Percentiles rank a stretch among this genome's conserved stretches.
Conservation (phyloP, 2,113 vertebrate genomes). For the Poeciliopsis occidentalis region DNA sequence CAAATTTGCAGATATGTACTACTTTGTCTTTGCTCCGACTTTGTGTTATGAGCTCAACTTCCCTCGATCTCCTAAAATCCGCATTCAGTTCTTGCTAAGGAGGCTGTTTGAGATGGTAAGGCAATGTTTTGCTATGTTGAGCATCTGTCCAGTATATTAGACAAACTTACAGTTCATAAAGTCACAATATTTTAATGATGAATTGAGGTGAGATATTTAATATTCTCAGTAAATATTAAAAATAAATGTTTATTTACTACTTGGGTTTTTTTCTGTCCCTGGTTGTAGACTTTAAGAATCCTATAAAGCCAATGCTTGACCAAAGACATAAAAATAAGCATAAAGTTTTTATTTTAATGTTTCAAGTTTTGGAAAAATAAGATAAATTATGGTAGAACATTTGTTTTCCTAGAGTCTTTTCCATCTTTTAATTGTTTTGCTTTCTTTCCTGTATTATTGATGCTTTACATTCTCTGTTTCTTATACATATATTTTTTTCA, state of each 20-base stretch:
- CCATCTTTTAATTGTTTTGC: neutral
- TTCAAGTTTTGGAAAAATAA: neutral
- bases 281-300: neutral
- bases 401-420: neutral
- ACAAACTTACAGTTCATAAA: neutral
- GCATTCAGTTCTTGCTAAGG: slow-evolving; percentile 88
- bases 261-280: neutral
- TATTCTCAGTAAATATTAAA: too few relatives aligned
- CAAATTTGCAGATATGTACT: slow-evolving; percentile 84
- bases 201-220: too few relatives aligned
- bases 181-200: too few relatives aligned
- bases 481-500: neutral
- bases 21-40: slow-evolving; percentile 88
- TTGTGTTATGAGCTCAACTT: slow-evolving; percentile 94
- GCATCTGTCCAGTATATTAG: neutral
- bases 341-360: neutral
- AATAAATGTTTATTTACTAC: neutral
- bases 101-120: slow-evolving; percentile 90
- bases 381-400: neutral
- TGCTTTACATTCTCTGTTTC: neutral
- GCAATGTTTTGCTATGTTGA: slow-evolving; percentile 6
- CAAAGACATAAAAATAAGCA: neutral
- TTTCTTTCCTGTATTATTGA: too few relatives aligned
- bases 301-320: neutral
- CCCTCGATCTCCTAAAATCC: slow-evolving; percentile 85